phyloP scores from a whole-genome alignment of 2,888 invertebrate species.

The Drosophila paramelanica region DNA sequence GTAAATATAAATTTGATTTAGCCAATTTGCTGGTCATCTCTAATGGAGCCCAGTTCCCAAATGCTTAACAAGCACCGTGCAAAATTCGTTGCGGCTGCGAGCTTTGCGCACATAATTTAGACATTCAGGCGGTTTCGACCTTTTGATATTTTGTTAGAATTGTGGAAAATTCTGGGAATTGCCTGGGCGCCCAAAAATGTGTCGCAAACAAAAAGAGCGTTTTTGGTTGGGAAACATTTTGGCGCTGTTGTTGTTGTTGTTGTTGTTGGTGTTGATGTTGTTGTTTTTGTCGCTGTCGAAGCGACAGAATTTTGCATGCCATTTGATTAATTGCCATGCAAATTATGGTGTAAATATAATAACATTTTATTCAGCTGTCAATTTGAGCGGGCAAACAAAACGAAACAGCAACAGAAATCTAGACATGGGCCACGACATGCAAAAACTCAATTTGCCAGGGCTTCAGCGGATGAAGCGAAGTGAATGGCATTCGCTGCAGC shows the following conservation, averaged over 20 bases:
- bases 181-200: slow-evolving; percentile 52
- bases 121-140: slow-evolving; percentile 68
- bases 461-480: slow-evolving; percentile 74
- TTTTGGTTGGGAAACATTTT: slow-evolving; percentile 57
- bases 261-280: slow-evolving; percentile 14
- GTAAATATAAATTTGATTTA: too few species aligned
- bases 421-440: slow-evolving; percentile 76
- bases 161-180: slow-evolving; percentile 53
- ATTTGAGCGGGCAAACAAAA: slow-evolving; percentile 67
- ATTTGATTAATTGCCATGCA: slow-evolving; percentile 82
- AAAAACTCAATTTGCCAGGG: slow-evolving; percentile 76
- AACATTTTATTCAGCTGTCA: slow-evolving; percentile 83
- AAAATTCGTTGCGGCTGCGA: slow-evolving; percentile 37
- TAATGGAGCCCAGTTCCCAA: slow-evolving; percentile 19
- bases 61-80: slow-evolving; percentile 49
- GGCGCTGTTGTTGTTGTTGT: slow-evolving; percentile 27
- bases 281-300: slow-evolving; percentile 31
- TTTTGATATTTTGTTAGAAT: slow-evolving; percentile 59
- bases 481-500: slow-evolving; percentile 80
- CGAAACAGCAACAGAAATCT: slow-evolving; percentile 50
- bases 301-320: slow-evolving; percentile 76
- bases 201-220: slow-evolving; percentile 53
- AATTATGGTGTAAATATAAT: slow-evolving; percentile 82
- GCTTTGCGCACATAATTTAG: slow-evolving; percentile 70
- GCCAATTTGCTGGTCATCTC: slow-evolving; percentile 30